Percentiles rank a stretch among this genome's conserved stretches.
phyloP scores from a whole-genome alignment of 2,797 vertebrate species.

The Acestrorhynchus altus region DNA sequence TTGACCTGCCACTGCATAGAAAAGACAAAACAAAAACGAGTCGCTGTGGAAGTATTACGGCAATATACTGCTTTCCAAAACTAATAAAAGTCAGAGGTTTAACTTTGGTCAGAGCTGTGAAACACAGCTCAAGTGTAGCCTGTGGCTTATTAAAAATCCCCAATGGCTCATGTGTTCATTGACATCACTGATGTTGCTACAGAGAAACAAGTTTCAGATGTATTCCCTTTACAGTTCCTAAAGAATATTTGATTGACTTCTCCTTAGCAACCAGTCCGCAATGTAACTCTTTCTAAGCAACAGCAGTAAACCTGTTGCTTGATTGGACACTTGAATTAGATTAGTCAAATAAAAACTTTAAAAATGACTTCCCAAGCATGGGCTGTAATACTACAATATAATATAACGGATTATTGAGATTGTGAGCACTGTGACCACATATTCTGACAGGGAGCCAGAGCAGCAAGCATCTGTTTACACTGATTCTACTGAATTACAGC shows the following conservation, averaged over 20 bases:
- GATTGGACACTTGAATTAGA: too few relatives aligned
- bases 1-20: not conserved
- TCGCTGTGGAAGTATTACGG: not conserved
- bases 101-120: not conserved
- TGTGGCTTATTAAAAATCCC: not conserved
- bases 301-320: too few relatives aligned
- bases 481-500: too few relatives aligned
- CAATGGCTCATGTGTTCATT: not conserved
- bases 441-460: too few relatives aligned
- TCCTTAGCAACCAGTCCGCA: too few relatives aligned
- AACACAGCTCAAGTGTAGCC: not conserved
- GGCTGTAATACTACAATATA: not conserved
- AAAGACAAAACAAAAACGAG: not conserved
- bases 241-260: not conserved
- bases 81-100: not conserved
- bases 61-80: not conserved
- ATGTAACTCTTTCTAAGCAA: too few relatives aligned
- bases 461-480: too few relatives aligned
- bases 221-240: not conserved
- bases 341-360: too few relatives aligned
- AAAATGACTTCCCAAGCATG: conserved; percentile 3
- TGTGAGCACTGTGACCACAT: too few relatives aligned
- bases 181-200: not conserved
- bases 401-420: not conserved
- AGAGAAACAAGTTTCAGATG: not conserved